Conservation (phyloP, 2,888 invertebrate species). For the Melipona bicolor region DNA sequence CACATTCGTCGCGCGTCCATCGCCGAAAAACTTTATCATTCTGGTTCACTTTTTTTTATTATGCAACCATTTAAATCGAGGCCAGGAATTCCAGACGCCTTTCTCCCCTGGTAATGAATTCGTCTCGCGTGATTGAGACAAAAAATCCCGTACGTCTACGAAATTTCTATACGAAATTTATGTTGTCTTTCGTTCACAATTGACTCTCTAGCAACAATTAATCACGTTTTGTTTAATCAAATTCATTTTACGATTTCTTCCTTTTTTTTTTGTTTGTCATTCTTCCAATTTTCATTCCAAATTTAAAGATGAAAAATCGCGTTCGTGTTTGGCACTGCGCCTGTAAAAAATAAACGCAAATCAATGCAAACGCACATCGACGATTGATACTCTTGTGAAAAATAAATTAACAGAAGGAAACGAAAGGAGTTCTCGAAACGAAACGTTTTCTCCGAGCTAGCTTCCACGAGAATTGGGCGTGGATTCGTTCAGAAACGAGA, state of each 20-base stretch:
- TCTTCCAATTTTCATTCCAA: too few relatives aligned
- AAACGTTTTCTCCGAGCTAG: neutral
- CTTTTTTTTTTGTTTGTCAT: too few relatives aligned
- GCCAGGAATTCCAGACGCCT: slow-evolving; percentile 62
- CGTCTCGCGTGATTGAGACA: slow-evolving; percentile 28
- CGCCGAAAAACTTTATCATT: slow-evolving; percentile 48
- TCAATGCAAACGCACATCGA: neutral
- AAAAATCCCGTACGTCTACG: slow-evolving; percentile 29
- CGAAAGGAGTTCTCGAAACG: neutral
- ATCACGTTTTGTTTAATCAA: neutral
- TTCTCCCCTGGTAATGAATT: slow-evolving; percentile 61
- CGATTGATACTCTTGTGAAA: neutral
- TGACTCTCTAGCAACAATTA: neutral
- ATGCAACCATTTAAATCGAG: slow-evolving; percentile 64
- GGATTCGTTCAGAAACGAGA: slow-evolving; percentile 18
- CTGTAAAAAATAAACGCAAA: neutral
- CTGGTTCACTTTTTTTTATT: slow-evolving; percentile 50
- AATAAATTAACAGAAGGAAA: neutral
- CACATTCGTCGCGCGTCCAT: neutral
- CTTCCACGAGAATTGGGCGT: slow-evolving; percentile 8
- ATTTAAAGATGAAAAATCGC: neutral
- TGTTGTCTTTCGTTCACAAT: slow-evolving; percentile 15
- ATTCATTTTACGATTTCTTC: neutral
- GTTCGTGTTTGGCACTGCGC: neutral
- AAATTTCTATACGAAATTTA: slow-evolving; percentile 4